Conservation (phyloP, 2,888 invertebrate genomes). For the Diarsia rubi region DNA sequence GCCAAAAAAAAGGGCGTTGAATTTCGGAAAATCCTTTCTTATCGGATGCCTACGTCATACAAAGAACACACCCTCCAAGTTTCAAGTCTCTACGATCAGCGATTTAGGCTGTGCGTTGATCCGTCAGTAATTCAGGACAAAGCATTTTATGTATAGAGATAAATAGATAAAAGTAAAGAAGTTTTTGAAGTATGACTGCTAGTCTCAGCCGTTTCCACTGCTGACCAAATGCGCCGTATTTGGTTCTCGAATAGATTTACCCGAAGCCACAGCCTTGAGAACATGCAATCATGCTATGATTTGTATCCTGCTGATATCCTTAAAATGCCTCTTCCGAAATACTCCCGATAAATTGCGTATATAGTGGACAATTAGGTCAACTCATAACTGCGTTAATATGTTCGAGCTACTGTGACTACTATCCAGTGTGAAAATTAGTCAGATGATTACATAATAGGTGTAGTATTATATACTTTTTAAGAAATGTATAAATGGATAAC, state of each 20-base stretch:
- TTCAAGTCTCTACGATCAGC: no score
- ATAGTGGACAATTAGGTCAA: neutral
- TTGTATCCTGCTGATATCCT: constrained; percentile 10
- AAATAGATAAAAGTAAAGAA: no score
- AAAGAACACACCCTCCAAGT: no score
- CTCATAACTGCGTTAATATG: neutral
- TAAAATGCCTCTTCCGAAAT: constrained; percentile 36
- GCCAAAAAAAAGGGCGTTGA: no score
- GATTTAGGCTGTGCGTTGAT: no score
- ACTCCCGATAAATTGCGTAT: neutral
- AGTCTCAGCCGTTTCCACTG: no score
- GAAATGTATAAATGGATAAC: neutral
- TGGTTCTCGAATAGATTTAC: neutral
- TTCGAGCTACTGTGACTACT: neutral
- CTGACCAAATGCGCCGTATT: no score
- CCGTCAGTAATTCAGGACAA: no score
- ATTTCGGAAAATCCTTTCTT: no score
- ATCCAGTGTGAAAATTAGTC: neutral
- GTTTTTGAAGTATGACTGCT: no score
- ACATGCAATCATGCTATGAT: neutral
- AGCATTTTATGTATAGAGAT: no score
- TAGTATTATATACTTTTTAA: neutral
- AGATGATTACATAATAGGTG: neutral
- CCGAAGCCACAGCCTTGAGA: neutral
- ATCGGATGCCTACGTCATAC: no score